phyloP scores from a whole-genome alignment of 2,888 invertebrate species.

The Hydraecia micacea region DNA sequence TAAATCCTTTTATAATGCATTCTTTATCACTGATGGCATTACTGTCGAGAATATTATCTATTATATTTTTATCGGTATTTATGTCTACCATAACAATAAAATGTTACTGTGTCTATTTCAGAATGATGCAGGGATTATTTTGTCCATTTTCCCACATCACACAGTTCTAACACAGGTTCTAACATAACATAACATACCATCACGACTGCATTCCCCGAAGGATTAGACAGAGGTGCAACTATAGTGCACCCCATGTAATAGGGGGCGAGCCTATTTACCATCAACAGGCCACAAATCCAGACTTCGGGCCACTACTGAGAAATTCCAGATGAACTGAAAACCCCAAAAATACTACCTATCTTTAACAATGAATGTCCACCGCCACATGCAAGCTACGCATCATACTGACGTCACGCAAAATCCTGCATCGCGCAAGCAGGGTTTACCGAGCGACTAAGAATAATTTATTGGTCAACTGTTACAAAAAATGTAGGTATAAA shows the following conservation, averaged over 20 bases:
- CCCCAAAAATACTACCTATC: background rate
- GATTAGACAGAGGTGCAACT: background rate
- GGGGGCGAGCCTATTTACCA: background rate
- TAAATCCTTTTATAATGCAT: conserved; percentile 23
- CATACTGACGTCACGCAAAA: too few relatives aligned
- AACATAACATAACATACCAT: background rate
- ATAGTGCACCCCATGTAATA: background rate
- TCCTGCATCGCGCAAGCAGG: too few relatives aligned
- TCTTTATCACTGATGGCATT: conserved; percentile 13
- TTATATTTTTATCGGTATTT: conserved; percentile 32
- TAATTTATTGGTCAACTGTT: too few relatives aligned
- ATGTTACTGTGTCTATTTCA: conserved; percentile 1
- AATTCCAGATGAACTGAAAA: background rate
- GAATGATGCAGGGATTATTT: background rate
- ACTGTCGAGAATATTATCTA: conserved; percentile 16
- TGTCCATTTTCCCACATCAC: too few relatives aligned
- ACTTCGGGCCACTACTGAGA: background rate
- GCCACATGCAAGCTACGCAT: too few relatives aligned
- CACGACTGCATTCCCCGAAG: background rate
- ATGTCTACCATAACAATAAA: conserved; percentile 15
- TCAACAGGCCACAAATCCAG: background rate
- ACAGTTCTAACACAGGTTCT: background rate
- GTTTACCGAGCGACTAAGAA: too few relatives aligned
- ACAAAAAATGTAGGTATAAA: too few relatives aligned
- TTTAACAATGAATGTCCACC: background rate